Evolutionary conservation across 2,888 invertebrate genomes (phyloP).

Genomic region (Parnassius glacialis): DNA sequence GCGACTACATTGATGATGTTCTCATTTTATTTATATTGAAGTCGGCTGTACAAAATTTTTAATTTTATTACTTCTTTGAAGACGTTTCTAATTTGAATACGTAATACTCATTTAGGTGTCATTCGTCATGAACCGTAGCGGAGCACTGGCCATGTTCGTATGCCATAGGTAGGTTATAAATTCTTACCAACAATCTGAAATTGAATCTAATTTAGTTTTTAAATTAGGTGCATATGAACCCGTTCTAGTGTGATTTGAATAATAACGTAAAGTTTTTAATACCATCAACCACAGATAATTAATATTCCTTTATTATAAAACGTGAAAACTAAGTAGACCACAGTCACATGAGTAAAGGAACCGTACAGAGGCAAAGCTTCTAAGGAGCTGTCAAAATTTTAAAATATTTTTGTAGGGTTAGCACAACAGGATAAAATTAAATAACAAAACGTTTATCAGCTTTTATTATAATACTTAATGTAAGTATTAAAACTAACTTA

Average conservation of each 20-base stretch:
- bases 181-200: not conserved
- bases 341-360: too few species aligned
- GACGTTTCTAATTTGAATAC: constrained; percentile 15
- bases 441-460: too few species aligned
- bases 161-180: constrained; percentile 10
- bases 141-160: constrained; percentile 15
- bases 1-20: too few species aligned
- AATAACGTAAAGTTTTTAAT: not conserved
- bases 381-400: too few species aligned
- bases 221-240: constrained; percentile 15
- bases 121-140: constrained; percentile 19
- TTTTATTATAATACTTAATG: too few species aligned
- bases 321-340: too few species aligned
- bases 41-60: not conserved
- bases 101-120: constrained; percentile 9
- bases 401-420: too few species aligned
- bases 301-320: not conserved
- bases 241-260: constrained; percentile 6
- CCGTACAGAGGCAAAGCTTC: too few species aligned
- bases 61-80: not conserved
- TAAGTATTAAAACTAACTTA: too few species aligned
- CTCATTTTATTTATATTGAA: too few species aligned
- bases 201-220: constrained; percentile 20
- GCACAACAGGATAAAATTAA: too few species aligned
- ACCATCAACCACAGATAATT: not conserved